A percentile compares a stretch with the other conserved stretches of the same genome.
Evolutionary conservation across 2,888 invertebrate genomes (phyloP).

Genomic region (Cephus sareptanus): DNA sequence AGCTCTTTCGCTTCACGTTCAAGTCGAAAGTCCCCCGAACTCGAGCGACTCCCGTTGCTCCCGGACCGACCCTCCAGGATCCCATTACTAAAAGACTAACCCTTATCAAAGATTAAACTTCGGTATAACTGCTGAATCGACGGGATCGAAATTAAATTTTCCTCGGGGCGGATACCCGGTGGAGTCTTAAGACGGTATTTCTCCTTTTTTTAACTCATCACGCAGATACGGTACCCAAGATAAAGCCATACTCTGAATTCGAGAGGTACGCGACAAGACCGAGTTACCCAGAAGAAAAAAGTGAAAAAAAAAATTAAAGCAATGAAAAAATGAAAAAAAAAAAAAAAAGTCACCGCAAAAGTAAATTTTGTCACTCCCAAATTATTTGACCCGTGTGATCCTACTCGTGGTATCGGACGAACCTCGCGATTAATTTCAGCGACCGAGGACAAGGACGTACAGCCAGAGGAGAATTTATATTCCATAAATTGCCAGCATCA

Average conservation of each 20-base stretch:
- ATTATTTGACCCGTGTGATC: no score
- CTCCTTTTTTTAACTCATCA: slow-evolving; percentile 2
- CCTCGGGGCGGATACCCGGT: slow-evolving; percentile 49
- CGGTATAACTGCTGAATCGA: slow-evolving; percentile 71
- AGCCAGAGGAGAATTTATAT: no score
- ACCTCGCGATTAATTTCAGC: no score
- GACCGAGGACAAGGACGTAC: no score
- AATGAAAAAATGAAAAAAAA: slow-evolving; percentile 13
- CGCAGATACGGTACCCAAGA: slow-evolving; percentile 1
- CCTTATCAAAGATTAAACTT: slow-evolving; percentile 70
- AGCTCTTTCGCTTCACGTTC: slow-evolving; percentile 49
- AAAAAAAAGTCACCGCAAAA: neutral
- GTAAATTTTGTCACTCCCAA: no score
- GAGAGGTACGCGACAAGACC: neutral
- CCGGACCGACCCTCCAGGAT: slow-evolving; percentile 55
- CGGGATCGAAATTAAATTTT: slow-evolving; percentile 71
- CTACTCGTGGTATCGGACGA: no score
- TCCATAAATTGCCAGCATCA: no score
- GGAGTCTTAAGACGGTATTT: slow-evolving; percentile 27
- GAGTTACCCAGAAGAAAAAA: neutral
- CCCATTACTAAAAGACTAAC: slow-evolving; percentile 68
- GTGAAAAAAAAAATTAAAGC: neutral
- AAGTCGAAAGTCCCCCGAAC: slow-evolving; percentile 22
- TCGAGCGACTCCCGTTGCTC: slow-evolving; percentile 39
- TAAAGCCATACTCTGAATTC: neutral